Evolutionary conservation across 2,113 vertebrate genomes (phyloP), one percentile per base, ranked within the genome.

Genomic region (Triplophysa dalaica): DNA sequence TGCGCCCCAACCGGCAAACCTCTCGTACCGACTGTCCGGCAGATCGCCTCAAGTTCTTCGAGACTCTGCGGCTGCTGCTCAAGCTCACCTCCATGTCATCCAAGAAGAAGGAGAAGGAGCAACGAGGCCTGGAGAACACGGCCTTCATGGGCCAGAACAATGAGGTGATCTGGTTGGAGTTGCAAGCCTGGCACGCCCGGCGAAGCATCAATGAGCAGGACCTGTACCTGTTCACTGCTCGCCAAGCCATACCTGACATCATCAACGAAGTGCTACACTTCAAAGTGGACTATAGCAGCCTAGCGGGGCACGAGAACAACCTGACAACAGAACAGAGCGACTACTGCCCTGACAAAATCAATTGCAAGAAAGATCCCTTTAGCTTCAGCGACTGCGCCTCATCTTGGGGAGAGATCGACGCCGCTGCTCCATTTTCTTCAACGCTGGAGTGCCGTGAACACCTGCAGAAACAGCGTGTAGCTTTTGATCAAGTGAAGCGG

Each of bases 11-110:
- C 68, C 96, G 98, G 8, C 98, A 99, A 92, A 98, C 96, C 45
- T 99, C 98, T 16, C 91, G 97, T 85, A 97, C 95, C 2, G 98
- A 99, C 85, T 98, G 97, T 80, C 98, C 98, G 0, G 96, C 96
- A 1, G 98, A 99, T 85, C 95, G 98, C 38, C 90, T 99, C 69
- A 99, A 99, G 88, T 99, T 99, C 87, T 99, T 99, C 86, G 98
- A 99, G 92, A 99, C 98, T 17, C 87, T 99, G 63, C 93, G 97
- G 72, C 94, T 99, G 89, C 91, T 99, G 83, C 94, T 99, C 81
- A 98, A 98, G 89, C 96, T 99, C 88, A 99, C 97, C 66, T 98
- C 98, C 89, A 97, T 99, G 91, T 99, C 97, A 0, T 99, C 98
- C 3, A 99, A 99, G 91, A 98, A 96, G 92, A 99, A 99, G 90